Evolutionary conservation across 2,797 vertebrate species (phyloP), one percentile per base, ranked within the genome.

Genomic region (Alauda arvensis): DNA sequence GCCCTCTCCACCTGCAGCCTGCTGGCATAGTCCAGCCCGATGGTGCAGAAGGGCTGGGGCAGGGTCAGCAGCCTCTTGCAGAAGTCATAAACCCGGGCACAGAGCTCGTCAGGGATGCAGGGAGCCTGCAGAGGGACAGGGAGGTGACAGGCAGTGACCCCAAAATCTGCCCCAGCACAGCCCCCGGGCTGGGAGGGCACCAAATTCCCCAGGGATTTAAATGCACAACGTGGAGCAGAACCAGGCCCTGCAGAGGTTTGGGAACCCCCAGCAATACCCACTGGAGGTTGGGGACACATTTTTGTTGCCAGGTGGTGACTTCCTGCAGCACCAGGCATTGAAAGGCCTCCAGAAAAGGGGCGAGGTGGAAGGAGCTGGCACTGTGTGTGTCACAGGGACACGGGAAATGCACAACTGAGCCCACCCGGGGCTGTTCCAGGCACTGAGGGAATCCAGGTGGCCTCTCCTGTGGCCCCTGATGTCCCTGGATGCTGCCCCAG

Each of bases 61-160:
- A 98, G 96, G 5, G 98, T 99, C 84, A 99, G 95, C 42, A 99
- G 95, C 94, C 96, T 96, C 92, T 98, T 98, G 61, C 98, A 99
- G 85, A 98, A 98, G 84, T 98, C 90, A 1, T 99, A 99, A 49
- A 98, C 96, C 28, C 98, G 96, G 78, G 96, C 96, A 89, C 98
- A 98, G 60, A 99, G 96, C 62, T 98, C 98, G 3, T 99, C 98
- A 0, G 98, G 96, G 93, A 99, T 96, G 93, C 96, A 97, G 10
- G 97, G 97, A 18, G 98, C 97, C 99, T 99, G 96, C 18, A 84
- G 96, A 1, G 20, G 46, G 82, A 75, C 77, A 66, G 24, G 15
- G 49, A 51, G 34, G 34, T 21, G 60, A 25, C 46, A 66, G 45
- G 16, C 29, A 53, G 23, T 6, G 34, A 48, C 15, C 26, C 67